Conservation (phyloP, 2,113 vertebrate genomes). For the Isichthys henryi region DNA sequence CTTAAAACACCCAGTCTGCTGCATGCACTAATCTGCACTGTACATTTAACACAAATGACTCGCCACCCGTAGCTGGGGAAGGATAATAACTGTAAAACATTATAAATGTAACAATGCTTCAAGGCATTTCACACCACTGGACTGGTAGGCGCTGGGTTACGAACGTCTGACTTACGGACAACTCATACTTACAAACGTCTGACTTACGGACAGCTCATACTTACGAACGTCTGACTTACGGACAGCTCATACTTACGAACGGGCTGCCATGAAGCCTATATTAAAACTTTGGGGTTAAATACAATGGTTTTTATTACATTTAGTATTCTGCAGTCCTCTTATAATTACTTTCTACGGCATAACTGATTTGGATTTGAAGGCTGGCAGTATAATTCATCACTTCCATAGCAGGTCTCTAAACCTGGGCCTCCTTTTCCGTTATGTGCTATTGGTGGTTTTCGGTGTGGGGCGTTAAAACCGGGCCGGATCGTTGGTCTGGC, state of each 20-base stretch:
- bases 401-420: not conserved
- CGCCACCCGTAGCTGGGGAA: not conserved
- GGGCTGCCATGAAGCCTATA: not conserved
- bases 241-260: not conserved
- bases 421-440: not conserved
- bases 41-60: not conserved
- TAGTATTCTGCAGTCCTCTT: not conserved
- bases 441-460: not conserved
- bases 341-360: not conserved
- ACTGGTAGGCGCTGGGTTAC: not conserved
- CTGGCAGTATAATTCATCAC: not conserved
- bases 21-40: not conserved
- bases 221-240: not conserved
- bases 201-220: not conserved
- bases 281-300: not conserved
- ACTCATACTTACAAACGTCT: not conserved
- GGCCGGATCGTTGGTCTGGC: not conserved
- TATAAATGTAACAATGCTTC: not conserved
- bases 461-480: not conserved
- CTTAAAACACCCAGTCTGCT: not conserved
- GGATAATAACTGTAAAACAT: not conserved
- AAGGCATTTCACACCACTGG: not conserved
- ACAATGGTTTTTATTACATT: not conserved
- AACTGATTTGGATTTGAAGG: not conserved
- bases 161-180: not conserved